phyloP scores from a whole-genome alignment of 2,888 invertebrate species.

The Schizaphis graminum region DNA sequence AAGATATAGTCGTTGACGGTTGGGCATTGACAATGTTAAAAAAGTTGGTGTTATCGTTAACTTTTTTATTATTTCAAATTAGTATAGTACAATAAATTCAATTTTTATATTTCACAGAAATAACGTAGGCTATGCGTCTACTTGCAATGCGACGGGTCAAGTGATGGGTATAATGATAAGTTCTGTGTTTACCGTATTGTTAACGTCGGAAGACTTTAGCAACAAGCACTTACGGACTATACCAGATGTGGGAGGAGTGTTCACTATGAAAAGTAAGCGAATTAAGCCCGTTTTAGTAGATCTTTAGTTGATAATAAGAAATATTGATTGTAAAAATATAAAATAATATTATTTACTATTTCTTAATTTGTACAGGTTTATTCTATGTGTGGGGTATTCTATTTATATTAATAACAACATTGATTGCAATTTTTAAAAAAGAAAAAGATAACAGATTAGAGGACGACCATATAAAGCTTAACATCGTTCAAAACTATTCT shows the following conservation, averaged over 20 bases:
- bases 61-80: background rate
- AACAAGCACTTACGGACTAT: constrained; percentile 87
- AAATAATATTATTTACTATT: constrained; percentile 44
- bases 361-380: constrained; percentile 77
- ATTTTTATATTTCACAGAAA: constrained; percentile 73
- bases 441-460: constrained; percentile 77
- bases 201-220: constrained; percentile 96
- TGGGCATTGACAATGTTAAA: constrained; percentile 99
- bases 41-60: constrained; percentile 74
- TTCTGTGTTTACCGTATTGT: constrained; percentile 93
- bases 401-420: constrained; percentile 89
- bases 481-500: constrained; percentile 80
- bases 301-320: background rate
- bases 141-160: constrained; percentile 98
- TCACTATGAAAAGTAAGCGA: constrained; percentile 76
- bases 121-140: constrained; percentile 98
- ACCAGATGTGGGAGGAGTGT: constrained; percentile 80
- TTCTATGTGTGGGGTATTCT: constrained; percentile 95
- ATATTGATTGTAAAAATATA: background rate
- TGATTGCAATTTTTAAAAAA: constrained; percentile 71
- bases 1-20: constrained; percentile 99
- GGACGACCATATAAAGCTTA: constrained; percentile 72
- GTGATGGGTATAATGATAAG: constrained; percentile 97
- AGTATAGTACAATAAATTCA: background rate
- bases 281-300: background rate